Evolutionary conservation across 30 jellyfish, hydroid and myxozoan species (phyloP), one percentile per base, ranked within the genome.

Genomic region (Catostylus mosaicus): DNA sequence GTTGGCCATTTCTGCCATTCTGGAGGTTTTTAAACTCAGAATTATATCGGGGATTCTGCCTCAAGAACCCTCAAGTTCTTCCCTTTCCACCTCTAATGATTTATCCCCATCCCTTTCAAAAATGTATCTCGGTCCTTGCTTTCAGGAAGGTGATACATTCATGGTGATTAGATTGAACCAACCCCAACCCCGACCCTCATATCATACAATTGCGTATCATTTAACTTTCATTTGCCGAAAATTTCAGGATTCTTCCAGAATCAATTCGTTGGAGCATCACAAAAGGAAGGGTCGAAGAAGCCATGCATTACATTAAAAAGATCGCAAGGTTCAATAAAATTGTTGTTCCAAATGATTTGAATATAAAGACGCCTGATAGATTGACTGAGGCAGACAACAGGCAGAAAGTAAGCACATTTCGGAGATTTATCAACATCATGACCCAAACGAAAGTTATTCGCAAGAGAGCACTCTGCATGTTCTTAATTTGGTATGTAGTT

Each of bases 221-320:
- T n/a, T n/a, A n/a, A n/a, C n/a, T n/a, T n/a, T n/a, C n/a, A n/a
- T n/a, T n/a, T n/a, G n/a, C n/a, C n/a, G n/a, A n/a, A n/a, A n/a
- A n/a, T 32, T 56, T 18, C 73, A 86, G 96, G 81, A 23, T 48
- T 37, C 56, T 86, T 32, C 96, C 96, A 10, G 96, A 86, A 51
- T 86, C 96, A 43, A 77, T 86, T 24, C 96, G 90, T 30, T 86
- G 96, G 96, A 72, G 82, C 27, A 23, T 76, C 9, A 27, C 66
- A 20, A 62, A 77, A 19, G 63, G 73, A 46, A 45, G 62, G 30
- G 19, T 24, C 24, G 73, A 86, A 30, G 86, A 64, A 18, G 96
- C 96, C 34, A 31, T 31, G 37, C 36, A 12, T 0, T 12, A 37
- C 22, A 80, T 51, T 8, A 43, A 12, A 23, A 86, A 65, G 50